Conservation (phyloP, 2,797 vertebrate species). For the Pangasius mekongensis region DNA sequence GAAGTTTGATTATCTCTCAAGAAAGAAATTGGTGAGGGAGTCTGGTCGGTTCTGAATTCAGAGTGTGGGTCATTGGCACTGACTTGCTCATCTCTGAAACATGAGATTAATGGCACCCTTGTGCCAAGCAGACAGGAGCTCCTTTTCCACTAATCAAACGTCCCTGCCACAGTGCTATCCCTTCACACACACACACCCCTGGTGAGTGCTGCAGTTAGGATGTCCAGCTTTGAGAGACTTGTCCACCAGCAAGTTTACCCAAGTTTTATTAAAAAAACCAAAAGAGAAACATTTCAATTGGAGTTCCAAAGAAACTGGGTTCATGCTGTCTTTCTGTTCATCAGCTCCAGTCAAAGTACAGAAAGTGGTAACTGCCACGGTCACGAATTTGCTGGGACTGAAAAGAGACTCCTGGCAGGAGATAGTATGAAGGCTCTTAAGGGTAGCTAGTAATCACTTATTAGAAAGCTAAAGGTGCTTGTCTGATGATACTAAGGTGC, state of each 20-base stretch:
- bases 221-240: conserved; percentile 9
- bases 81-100: conserved; percentile 62
- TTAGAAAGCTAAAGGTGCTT: conserved; percentile 19
- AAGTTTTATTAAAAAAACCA: conserved; percentile 6
- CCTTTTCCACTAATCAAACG: conserved; percentile 70
- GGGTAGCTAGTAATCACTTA: conserved; percentile 28
- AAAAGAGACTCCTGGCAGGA: conserved; percentile 27
- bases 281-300: conserved; percentile 27
- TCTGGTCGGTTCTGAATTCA: not conserved
- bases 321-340: conserved; percentile 5
- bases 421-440: conserved; percentile 21
- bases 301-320: not conserved
- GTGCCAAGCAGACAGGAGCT: conserved; percentile 63
- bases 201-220: not conserved
- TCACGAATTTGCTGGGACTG: not conserved
- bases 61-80: conserved; percentile 35
- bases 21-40: not conserved
- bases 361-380: conserved; percentile 32
- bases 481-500: conserved; percentile 18
- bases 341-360: conserved; percentile 29
- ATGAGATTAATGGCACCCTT: conserved; percentile 70
- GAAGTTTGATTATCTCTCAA: not conserved
- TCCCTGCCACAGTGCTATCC: conserved; percentile 41
- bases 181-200: conserved; percentile 22
- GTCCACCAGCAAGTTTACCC: conserved; percentile 11